phyloP scores from a whole-genome alignment of 2,113 vertebrate genomes.

The Pelecanoides urinatrix region DNA sequence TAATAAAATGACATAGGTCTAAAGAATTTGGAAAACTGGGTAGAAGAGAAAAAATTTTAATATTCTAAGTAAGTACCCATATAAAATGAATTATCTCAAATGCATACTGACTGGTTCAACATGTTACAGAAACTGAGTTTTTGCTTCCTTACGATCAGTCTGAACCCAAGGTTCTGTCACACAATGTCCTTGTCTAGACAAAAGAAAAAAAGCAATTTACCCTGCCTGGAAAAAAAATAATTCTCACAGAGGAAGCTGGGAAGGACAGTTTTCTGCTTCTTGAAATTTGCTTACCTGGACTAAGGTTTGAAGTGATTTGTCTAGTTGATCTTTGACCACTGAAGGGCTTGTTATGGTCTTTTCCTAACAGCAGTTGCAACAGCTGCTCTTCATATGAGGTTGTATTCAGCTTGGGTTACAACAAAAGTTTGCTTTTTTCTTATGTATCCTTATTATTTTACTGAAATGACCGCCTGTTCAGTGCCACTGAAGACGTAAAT shows the following conservation, averaged over 20 bases:
- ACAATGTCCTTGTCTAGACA: background rate
- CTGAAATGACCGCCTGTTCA: background rate
- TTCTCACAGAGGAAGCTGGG: background rate
- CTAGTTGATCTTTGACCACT: background rate
- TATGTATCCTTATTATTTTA: background rate
- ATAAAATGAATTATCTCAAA: background rate
- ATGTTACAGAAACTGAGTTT: background rate
- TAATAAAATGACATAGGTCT: background rate
- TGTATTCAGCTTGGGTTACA: background rate
- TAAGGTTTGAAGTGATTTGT: background rate
- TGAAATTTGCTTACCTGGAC: background rate
- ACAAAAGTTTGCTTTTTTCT: background rate
- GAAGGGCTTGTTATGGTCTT: background rate
- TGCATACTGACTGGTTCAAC: background rate
- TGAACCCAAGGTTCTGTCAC: background rate
- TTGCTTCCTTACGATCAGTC: background rate
- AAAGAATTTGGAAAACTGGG: background rate
- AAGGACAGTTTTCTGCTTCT: background rate
- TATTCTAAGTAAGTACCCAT: background rate
- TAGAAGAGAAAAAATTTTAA: background rate
- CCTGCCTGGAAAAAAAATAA: background rate
- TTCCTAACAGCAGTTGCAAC: background rate
- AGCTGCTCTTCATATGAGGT: background rate
- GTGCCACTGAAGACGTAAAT: background rate
- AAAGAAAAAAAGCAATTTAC: background rate